Conservation (phyloP, 1,140 invertebrate species). For the Lordiphosa clarofinis region DNA sequence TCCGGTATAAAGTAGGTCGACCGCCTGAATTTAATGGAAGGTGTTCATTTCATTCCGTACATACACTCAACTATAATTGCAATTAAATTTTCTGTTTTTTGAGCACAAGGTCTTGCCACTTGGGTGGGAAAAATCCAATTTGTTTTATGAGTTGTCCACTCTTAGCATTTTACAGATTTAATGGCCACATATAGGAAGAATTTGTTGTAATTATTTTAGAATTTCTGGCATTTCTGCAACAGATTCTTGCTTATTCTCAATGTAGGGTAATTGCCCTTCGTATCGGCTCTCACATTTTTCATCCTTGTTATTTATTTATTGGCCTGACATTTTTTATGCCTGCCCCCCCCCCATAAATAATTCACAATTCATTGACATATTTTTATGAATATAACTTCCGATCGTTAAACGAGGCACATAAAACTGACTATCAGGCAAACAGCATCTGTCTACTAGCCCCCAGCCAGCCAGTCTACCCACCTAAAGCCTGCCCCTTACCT, state of each 20-base stretch:
- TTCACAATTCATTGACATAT: constrained; percentile 78
- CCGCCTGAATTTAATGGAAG: constrained; percentile 63
- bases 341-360: constrained; percentile 58
- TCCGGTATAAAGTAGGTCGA: constrained; percentile 53
- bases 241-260: too few relatives aligned
- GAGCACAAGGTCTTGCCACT: constrained; percentile 59
- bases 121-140: constrained; percentile 59
- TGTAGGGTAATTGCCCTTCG: neutral
- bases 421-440: constrained; percentile 50
- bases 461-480: too few relatives aligned
- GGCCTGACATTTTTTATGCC: constrained; percentile 32
- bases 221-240: too few relatives aligned
- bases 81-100: constrained; percentile 57
- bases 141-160: constrained; percentile 25
- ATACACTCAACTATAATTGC: constrained; percentile 66
- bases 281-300: constrained; percentile 19
- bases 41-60: constrained; percentile 47
- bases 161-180: constrained; percentile 10
- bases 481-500: neutral
- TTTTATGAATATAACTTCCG: constrained; percentile 78
- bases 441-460: constrained; percentile 30
- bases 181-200: too few relatives aligned
- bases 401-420: constrained; percentile 74
- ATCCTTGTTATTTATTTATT: constrained; percentile 60
- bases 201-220: too few relatives aligned